Evolutionary conservation across 2,888 invertebrate species (phyloP), one percentile per base, ranked within the genome.

Genomic region (Entomobrya proxima): DNA sequence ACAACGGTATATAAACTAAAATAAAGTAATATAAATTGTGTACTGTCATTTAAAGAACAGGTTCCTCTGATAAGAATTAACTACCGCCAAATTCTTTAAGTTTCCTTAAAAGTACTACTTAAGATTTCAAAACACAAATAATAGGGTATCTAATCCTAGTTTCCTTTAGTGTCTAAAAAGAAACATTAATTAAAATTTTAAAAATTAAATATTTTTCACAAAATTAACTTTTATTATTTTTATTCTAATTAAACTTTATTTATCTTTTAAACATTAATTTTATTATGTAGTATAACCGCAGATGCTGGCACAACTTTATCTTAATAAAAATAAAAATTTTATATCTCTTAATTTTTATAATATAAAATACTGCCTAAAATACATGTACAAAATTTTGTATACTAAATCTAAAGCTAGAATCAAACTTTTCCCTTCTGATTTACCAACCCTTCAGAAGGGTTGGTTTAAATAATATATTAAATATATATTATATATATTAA

Each of bases 1-100:
- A 92, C 92, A 91, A 91, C 91, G 92, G 91, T 92, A 92, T 92
- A 92, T 91, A 92, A 92, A 91, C 88, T 91, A 87, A 89, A 80
- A 90, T 87, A 91, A 93, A 93, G 91, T 91, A 91, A 92, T 92
- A 92, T 93, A 91, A 93, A 92, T 93, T 93, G 94, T 93, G 94
- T 94, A 94, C 90, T 94, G 94, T 94, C 94, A 93, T 94, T 94
- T 94, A 94, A 89, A 93, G 92, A 92, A 94, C 94, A 94, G 93
- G 93, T 94, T 94, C 94, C 94, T 94, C 94, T 94, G 93, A 94
- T 93, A 92, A 93, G 94, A 94, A 93, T 94, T 94, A 94, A 94
- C 94, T 94, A 94, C 94, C 94, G 94, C 94, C 94, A 94, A 94
- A 93, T 93, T 93, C 93, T 94, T 94, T 94, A 94, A 94, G 93